Conservation (phyloP, 2,888 invertebrate species). For the Theretra japonica region DNA sequence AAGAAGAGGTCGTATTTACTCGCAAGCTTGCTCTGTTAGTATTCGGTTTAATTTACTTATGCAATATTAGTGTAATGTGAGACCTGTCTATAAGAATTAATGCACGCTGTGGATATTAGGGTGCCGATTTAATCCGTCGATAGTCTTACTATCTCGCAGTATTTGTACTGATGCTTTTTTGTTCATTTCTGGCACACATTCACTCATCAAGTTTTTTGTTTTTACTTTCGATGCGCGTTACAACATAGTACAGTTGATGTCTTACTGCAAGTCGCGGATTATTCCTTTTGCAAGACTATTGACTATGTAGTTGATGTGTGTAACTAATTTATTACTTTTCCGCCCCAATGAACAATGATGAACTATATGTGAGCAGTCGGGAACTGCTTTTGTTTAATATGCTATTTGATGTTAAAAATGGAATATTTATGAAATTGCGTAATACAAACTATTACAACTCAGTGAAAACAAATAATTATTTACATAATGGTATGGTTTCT, state of each 20-base stretch:
- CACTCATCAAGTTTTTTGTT: background rate
- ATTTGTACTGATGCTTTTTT: background rate
- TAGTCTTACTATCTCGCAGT: conserved; percentile 36
- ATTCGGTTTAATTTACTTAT: conserved; percentile 48
- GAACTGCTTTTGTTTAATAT: too few relatives aligned
- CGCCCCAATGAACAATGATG: too few relatives aligned
- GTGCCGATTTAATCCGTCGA: conserved; percentile 50
- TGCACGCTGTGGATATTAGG: conserved; percentile 55
- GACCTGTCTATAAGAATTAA: conserved; percentile 65
- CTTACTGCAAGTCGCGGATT: background rate
- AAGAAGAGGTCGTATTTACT: conserved; percentile 29
- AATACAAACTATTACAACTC: too few relatives aligned
- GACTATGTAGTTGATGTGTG: too few relatives aligned
- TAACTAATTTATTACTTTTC: too few relatives aligned
- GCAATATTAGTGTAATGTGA: conserved; percentile 63
- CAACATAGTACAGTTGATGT: background rate
- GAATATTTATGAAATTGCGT: too few relatives aligned
- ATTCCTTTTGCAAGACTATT: background rate
- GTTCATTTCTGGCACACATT: background rate
- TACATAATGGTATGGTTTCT: too few relatives aligned
- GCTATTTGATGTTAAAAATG: too few relatives aligned
- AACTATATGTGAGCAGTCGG: too few relatives aligned
- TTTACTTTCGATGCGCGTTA: conserved; percentile 1
- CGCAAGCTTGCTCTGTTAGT: conserved; percentile 1
- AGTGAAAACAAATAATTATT: too few relatives aligned